These are phyloP conservation scores for Ibycter americanus DNA, from an alignment of 2,797 vertebrate genomes.

Conservation along the genomic window DNA sequence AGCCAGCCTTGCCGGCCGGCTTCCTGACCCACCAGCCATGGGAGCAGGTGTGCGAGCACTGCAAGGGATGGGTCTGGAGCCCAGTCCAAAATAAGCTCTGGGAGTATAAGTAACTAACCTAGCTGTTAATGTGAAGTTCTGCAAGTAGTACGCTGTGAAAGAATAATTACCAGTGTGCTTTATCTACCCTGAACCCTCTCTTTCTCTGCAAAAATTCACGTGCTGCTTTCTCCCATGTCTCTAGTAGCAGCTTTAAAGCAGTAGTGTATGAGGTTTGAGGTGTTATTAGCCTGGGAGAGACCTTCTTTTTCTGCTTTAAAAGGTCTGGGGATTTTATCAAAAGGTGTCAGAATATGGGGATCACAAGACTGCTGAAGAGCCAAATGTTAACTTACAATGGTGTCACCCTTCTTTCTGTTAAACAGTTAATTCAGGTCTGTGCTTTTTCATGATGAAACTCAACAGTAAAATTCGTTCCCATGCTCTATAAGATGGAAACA, in stretches of 20 bases:
- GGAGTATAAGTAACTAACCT: background rate
- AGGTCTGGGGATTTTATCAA: background rate
- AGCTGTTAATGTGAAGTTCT: background rate
- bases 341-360: background rate
- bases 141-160: background rate
- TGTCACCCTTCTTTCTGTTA: background rate
- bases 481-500: background rate
- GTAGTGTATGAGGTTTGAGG: background rate
- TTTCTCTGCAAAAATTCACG: background rate
- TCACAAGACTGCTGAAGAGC: background rate
- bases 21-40: rapidly evolving
- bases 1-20: rapidly evolving
- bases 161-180: background rate
- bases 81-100: background rate
- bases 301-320: background rate
- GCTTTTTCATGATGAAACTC: background rate
- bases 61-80: background rate
- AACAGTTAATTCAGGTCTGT: background rate
- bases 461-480: background rate
- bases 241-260: background rate
- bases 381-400: no score
- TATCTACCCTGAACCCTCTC: background rate
- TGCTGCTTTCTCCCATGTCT: background rate
- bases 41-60: rapidly evolving
- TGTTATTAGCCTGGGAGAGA: background rate